A percentile compares a stretch with the other conserved stretches of the same genome.
Conservation (phyloP, 2,113 vertebrate species). For the Rhynchomys soricoides region DNA sequence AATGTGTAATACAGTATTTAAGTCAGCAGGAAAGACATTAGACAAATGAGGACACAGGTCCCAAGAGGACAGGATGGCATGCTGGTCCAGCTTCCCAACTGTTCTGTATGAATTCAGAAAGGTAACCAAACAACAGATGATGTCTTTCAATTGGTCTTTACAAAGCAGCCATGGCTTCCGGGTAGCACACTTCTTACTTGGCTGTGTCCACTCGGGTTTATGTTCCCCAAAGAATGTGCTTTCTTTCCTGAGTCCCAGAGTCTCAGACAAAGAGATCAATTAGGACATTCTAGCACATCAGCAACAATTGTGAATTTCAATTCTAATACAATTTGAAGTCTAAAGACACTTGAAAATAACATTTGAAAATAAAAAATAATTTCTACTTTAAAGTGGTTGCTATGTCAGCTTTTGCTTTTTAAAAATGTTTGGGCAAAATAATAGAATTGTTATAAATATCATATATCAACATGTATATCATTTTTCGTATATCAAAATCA, state of each 20-base stretch:
- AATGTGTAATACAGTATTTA: not conserved
- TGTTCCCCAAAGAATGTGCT: constrained; percentile 36
- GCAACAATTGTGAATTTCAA: not conserved
- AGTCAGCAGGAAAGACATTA: not conserved
- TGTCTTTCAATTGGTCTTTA: constrained; percentile 67
- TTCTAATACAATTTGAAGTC: constrained; percentile 30
- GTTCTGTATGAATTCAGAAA: constrained; percentile 49
- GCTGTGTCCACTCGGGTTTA: constrained; percentile 5
- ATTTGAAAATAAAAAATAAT: not conserved
- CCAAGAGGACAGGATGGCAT: not conserved
- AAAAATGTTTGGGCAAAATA: constrained; percentile 49
- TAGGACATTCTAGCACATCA: not conserved
- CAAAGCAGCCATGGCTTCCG: constrained; percentile 41
- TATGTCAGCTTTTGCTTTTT: not conserved
- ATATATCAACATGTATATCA: no score
- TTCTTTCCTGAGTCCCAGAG: constrained; percentile 16
- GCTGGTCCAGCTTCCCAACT: constrained; percentile 45
- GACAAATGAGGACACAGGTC: not conserved
- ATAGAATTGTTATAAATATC: no score
- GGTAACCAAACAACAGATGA: constrained; percentile 44
- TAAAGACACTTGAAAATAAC: constrained; percentile 30
- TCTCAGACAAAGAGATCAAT: constrained; percentile 25
- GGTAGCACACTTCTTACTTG: constrained; percentile 49
- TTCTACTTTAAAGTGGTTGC: constrained; percentile 15
- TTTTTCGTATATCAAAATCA: no score